Evolutionary conservation across 2,113 vertebrate genomes (phyloP), one percentile per base, ranked within the genome.

Genomic region (Cichladusa arquata): DNA sequence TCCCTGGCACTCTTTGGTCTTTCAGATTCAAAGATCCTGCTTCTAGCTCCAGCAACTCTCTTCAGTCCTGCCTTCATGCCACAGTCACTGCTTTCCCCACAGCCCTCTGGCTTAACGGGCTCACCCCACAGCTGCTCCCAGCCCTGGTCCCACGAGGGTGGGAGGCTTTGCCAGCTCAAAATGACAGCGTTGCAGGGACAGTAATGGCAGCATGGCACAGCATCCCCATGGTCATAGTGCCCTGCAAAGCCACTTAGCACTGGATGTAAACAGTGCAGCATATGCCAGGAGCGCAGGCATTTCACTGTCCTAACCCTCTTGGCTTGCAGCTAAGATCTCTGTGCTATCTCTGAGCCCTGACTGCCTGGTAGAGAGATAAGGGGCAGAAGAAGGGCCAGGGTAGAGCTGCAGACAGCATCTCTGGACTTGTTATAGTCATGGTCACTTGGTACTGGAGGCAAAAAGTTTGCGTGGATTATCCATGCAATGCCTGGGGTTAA

Each of bases 391-490:
- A 78, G 8, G 45, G 31, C 25, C 12, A 40, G 44, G 0, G 3
- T n/a, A 14, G 78, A 90, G 53, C 61, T 90, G 34, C 28, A 76
- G 61, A 50, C 12, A 10, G 16, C 8, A 3, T 2, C 5, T 38
- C 14, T 0, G 9, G 9, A 28, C 42, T 58, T 3, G 0, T 81
- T 87, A 67, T 14, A 34, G 7, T 71, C 81, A 86, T 0, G 0
- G 69, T 79, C 73, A 40, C 65, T 87, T 91, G 66, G 69, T 84
- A 81, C 16, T 4, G 11, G 53, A 81, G 33, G 47, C 40, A 74
- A 87, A 89, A 84, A 51, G 25, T 24, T 70, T 69, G 77, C n/a
- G 23, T 40, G 40, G 85, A 91, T 96, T 94, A 96, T 90, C 62
- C 61, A 28, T 7, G 1, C 6, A 5, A 48, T 8, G 18, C 57